Base-by-base conservation (phyloP, 2,888 invertebrate genomes). In the Arge pagana region DNA sequence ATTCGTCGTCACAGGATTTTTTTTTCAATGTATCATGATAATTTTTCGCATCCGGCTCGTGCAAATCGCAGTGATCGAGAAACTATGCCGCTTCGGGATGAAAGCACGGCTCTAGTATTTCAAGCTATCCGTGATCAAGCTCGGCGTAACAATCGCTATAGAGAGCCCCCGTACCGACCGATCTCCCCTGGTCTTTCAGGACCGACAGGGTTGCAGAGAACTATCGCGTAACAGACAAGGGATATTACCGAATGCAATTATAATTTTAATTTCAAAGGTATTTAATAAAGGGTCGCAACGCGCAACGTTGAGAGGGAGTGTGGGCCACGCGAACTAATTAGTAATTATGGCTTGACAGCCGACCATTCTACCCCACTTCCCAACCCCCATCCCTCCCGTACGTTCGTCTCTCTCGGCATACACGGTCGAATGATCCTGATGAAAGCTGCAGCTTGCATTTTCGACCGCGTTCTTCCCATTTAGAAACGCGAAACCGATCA, bases 201-300 rank as follows among this genome's bases (percentile, higher is more conserved):
- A n/a, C 33, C 10, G 45, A 45, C 35, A 45, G 39, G 45, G 45
- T 45, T 33, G 45, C 45, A 33, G 31, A n/a, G n/a, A 45, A 45
- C 45, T 45, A 45, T 35, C 33, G 45, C 45, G 35, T 45, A 45
- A 35, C 45, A 35, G 10, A 13, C 45, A 5, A 59, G 58, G 65
- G 68, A 64, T 66, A 71, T 68, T 70, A n/a, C n/a, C n/a, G 69
- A 74, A 73, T 71, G 76, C 75, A 75, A 76, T 75, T 74, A 76
- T 74, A 74, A 75, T 76, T 76, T 76, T 76, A 75, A 75, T 76
- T 75, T 75, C 72, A 67, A 70, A 74, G 74, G 75, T 72, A 76
- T 75, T 75, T 73, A 75, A 75, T 74, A 76, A 74, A 74, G 72
- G 74, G 72, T 65, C 60, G 67, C 67, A 66, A 63, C 65, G 65